phyloP scores from a whole-genome alignment of 2,888 invertebrate genomes.

The Conistra vaccinii region DNA sequence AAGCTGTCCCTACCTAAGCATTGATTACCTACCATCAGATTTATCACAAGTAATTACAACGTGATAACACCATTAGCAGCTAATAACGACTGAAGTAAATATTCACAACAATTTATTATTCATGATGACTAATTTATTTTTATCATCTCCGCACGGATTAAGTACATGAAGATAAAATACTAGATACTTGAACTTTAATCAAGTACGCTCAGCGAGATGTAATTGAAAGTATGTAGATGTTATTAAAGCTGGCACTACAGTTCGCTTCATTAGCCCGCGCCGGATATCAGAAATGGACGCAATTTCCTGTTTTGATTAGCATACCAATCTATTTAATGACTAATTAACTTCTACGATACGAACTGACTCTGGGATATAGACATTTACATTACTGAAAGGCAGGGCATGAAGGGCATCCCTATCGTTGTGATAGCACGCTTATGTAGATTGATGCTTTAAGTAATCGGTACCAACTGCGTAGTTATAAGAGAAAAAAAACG shows the following conservation, averaged over 20 bases:
- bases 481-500: constrained; percentile 11
- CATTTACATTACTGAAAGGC: constrained; percentile 49
- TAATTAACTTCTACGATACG: constrained; percentile 61
- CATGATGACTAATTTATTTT: constrained; percentile 25
- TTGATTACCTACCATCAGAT: neutral
- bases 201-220: constrained; percentile 25
- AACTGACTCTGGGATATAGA: constrained; percentile 51
- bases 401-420: neutral
- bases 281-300: constrained; percentile 62
- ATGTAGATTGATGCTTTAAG: constrained; percentile 30
- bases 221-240: constrained; percentile 43
- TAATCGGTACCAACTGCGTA: constrained; percentile 20
- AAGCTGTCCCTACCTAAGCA: neutral
- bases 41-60: neutral
- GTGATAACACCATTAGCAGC: neutral
- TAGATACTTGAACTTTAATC: constrained; percentile 30
- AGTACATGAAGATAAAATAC: constrained; percentile 24
- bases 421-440: constrained; percentile 39
- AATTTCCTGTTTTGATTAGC: constrained; percentile 66
- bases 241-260: constrained; percentile 44
- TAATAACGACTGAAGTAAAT: constrained; percentile 2
- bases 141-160: constrained; percentile 13
- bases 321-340: constrained; percentile 61
- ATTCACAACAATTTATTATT: constrained; percentile 7
- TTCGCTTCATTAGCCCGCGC: constrained; percentile 47